A percentile compares a stretch with the other conserved stretches of the same genome.
phyloP scores from a whole-genome alignment of 64 coral and sea anemone genomes.

The Montipora capricornis region DNA sequence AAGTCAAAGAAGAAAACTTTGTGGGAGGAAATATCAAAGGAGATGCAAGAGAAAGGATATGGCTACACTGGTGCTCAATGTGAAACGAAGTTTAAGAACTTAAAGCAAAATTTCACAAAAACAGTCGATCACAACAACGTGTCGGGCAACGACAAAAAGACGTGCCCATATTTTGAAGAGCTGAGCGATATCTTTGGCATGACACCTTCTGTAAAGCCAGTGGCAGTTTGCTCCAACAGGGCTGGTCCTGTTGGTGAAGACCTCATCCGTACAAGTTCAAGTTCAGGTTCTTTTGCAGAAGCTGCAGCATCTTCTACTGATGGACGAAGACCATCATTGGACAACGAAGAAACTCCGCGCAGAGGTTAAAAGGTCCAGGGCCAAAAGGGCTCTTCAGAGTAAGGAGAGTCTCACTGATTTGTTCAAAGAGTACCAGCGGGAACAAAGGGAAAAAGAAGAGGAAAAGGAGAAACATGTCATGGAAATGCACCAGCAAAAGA shows the following conservation, averaged over 20 bases:
- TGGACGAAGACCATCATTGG: background rate
- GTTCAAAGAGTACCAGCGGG: background rate
- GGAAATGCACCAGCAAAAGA: background rate
- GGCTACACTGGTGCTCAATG: background rate
- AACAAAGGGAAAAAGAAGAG: constrained; percentile 6
- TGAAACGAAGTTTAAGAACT: constrained; percentile 48
- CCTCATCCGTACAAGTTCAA: too few species aligned
- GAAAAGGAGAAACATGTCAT: background rate
- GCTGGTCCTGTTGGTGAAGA: constrained; percentile 7
- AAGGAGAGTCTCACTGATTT: background rate
- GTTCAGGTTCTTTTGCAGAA: too few species aligned
- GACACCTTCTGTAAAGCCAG: constrained; percentile 26
- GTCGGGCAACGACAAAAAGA: constrained; percentile 58
- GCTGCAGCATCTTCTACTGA: background rate
- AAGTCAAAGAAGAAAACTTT: background rate
- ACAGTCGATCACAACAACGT: constrained; percentile 50
- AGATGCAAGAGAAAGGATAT: constrained; percentile 9
- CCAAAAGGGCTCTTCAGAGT: background rate
- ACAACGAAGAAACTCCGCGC: background rate
- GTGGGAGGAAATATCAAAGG: constrained; percentile 6
- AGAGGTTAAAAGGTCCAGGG: background rate
- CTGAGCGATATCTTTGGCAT: constrained; percentile 60
- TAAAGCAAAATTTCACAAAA: constrained; percentile 3
- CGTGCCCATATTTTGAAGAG: constrained; percentile 42
- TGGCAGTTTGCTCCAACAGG: constrained; percentile 56